Evolutionary conservation across 2,113 vertebrate species (phyloP).

Genomic region (Phalacrocorax brasilianus): DNA sequence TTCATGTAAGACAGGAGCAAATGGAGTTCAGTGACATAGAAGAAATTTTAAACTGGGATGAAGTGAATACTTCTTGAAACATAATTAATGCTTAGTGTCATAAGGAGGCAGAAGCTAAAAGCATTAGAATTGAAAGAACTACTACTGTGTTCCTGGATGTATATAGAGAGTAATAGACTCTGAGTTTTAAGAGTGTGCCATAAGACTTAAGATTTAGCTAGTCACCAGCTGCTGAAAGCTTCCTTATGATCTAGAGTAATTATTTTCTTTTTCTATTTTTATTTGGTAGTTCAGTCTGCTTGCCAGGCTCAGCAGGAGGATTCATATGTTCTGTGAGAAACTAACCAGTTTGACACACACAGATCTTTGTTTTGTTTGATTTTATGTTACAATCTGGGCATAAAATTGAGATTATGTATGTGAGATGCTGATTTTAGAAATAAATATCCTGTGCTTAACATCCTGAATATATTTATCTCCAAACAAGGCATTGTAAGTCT

Average conservation of each 20-base stretch:
- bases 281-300: background rate
- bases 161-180: background rate
- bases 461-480: background rate
- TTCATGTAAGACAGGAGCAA: background rate
- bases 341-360: background rate
- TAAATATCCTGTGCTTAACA: background rate
- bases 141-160: fast-evolving
- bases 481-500: background rate
- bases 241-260: background rate
- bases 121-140: background rate
- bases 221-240: background rate
- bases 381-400: background rate
- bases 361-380: background rate
- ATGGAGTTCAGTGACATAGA: background rate
- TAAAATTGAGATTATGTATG: background rate
- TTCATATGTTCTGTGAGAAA: background rate
- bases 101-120: background rate
- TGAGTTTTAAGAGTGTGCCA: background rate
- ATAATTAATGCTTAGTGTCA: background rate
- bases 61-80: background rate
- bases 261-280: background rate
- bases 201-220: background rate
- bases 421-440: background rate
- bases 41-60: background rate
- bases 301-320: background rate